These are phyloP conservation scores for Stenopsyche tienmushanensis DNA, from an alignment of 1,140 invertebrate genomes.

Conservation along the genomic window DNA sequence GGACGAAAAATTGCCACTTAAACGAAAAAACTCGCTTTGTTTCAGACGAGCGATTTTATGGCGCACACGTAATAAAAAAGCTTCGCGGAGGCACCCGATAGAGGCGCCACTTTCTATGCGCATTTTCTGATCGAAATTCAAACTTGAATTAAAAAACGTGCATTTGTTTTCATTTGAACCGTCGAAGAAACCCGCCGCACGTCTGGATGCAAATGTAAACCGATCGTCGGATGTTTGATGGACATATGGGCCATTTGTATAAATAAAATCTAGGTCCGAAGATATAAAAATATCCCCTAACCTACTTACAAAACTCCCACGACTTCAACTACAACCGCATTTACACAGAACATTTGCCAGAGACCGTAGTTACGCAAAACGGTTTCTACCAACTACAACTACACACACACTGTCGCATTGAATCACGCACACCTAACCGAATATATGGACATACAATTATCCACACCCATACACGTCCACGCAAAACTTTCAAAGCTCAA, in stretches of 20 bases:
- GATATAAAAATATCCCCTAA: constrained; percentile 7
- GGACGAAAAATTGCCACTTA: neutral
- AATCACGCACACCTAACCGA: neutral
- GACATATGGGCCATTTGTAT: too few species aligned
- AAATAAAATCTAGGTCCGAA: too few species aligned
- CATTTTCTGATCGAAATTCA: neutral
- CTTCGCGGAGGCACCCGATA: neutral
- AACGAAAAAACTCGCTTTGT: neutral
- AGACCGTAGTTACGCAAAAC: constrained; percentile 28
- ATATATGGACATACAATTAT: neutral
- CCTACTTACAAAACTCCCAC: constrained; percentile 18
- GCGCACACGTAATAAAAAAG: neutral
- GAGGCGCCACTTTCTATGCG: too few species aligned
- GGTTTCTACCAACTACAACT: constrained; percentile 12
- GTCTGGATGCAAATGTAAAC: neutral
- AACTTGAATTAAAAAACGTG: too few species aligned
- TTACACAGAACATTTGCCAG: constrained; percentile 29
- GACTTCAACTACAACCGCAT: constrained; percentile 20
- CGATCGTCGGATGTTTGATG: too few species aligned
- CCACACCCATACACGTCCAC: neutral
- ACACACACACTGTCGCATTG: constrained; percentile 9
- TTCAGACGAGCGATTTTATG: neutral
- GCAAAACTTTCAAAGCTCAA: constrained; percentile 31
- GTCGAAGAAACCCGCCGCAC: too few species aligned
- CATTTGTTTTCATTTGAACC: too few species aligned